Evolutionary conservation across 2,113 vertebrate genomes (phyloP).

Genomic region (Neopipo cinnamomea): DNA sequence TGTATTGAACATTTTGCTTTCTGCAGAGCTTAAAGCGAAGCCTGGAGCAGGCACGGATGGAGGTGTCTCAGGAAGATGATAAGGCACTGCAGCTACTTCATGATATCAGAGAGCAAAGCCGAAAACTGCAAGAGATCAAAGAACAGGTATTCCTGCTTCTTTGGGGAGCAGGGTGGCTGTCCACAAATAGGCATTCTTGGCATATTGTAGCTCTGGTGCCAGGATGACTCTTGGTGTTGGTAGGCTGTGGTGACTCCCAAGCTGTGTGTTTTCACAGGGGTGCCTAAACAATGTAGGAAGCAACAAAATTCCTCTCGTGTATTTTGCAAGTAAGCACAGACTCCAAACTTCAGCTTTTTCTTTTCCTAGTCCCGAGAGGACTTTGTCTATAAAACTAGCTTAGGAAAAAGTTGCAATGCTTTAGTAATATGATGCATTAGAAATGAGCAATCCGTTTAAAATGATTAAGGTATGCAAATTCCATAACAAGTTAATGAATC

Average conservation of each 20-base stretch:
- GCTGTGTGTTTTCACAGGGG: not conserved
- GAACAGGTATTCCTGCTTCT: conserved; percentile 86
- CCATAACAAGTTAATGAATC: not conserved
- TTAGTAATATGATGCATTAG: not conserved
- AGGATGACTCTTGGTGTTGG: not conserved
- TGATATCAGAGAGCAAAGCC: conserved; percentile 97
- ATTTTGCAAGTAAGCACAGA: not conserved
- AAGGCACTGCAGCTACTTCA: conserved; percentile 97
- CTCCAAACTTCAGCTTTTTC: not conserved
- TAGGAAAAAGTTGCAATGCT: not conserved
- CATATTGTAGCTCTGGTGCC: not conserved
- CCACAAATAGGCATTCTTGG: not conserved
- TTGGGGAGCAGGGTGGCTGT: not conserved
- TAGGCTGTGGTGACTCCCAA: not conserved
- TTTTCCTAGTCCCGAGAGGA: not conserved
- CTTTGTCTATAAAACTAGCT: not conserved
- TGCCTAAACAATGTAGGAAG: not conserved
- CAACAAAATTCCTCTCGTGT: not conserved
- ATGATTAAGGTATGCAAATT: not conserved
- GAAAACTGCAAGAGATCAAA: conserved; percentile 98
- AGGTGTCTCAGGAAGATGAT: conserved; percentile 98
- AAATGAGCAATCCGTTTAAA: not conserved
- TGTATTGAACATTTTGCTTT: conserved; percentile 75
- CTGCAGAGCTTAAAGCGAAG: conserved; percentile 97
- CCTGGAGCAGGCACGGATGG: conserved; percentile 97